A percentile compares a stretch with the other conserved stretches of the same genome.
Conservation (phyloP, 1,140 invertebrate genomes). For the Drosophila nigromelanica region DNA sequence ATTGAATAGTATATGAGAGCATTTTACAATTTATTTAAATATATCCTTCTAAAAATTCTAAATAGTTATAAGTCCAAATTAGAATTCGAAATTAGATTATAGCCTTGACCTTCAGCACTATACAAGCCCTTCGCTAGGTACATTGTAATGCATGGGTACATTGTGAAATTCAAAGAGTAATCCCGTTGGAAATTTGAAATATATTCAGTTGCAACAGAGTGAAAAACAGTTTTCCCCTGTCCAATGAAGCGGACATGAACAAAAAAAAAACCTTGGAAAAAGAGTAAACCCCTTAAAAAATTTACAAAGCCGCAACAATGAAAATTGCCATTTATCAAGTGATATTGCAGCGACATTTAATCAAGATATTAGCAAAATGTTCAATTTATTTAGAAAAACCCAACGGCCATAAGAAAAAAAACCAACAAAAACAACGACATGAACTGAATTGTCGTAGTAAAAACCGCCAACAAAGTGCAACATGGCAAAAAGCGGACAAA, state of each 20-base stretch:
- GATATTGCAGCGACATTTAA: constrained; percentile 57
- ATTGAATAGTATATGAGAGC: no score
- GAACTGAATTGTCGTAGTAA: constrained; percentile 9
- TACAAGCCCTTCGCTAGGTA: not conserved
- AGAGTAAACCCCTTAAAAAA: constrained; percentile 21
- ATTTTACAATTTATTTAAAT: no score
- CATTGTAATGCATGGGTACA: not conserved
- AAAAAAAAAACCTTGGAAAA: constrained; percentile 24
- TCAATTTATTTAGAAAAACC: constrained; percentile 73
- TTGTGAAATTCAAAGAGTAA: not conserved
- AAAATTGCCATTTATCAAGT: constrained; percentile 66
- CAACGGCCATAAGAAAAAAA: constrained; percentile 26
- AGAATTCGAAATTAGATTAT: not conserved
- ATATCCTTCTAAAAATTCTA: no score
- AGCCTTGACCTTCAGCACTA: not conserved
- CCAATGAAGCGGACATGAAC: constrained; percentile 14
- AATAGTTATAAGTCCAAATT: no score
- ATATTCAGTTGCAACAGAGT: constrained; percentile 23
- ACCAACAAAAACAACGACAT: constrained; percentile 26
- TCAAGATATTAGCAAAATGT: constrained; percentile 75
- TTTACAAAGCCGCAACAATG: constrained; percentile 33
- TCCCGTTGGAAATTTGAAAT: not conserved
- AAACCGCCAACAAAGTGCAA: constrained; percentile 42
- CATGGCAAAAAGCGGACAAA: constrained; percentile 41
- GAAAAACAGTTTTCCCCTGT: constrained; percentile 16